Evolutionary conservation across 1,140 invertebrate species (phyloP), one percentile per base, ranked within the genome.

Genomic region (Panagrolaimus sp.): DNA sequence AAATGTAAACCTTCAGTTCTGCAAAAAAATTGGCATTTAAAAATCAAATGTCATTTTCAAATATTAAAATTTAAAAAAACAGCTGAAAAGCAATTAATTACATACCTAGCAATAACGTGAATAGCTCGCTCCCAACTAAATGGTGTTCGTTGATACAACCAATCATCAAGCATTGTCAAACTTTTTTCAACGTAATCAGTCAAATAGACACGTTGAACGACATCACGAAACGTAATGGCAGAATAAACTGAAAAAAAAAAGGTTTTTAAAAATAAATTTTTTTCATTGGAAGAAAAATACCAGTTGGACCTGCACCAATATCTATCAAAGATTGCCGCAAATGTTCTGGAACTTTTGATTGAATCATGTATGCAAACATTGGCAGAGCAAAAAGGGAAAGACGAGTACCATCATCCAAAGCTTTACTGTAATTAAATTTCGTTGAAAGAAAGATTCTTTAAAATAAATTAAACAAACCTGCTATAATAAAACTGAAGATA

Each of bases 311-410:
- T 9, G 66, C 43, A 9, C 77, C 77, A 20, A 78, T 68, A 61
- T 78, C 77, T 9, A 80, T 23, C 3, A 78, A 57, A 14, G 74
- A 72, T 13, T 38, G 46, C 5, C 77, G 27, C 62, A 79, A 64
- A 5, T 68, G 44, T 25, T 53, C 47, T 8, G 71, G 68, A 20
- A 72, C 51, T 16, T 66, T 70, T 42, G 74, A 46, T 23, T 57
- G 44, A 38, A 78, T 67, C 8, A 74, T 27, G n/a, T 76, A 70
- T 8, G 77, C 77, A 65, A 79, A 78, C 46, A 74, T 77, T 5
- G 77, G 77, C 9, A 78, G 74, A 9, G 72, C 74, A 67, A 78
- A 78, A 3, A 78, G 72, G 11, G 74, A 79, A 5, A 78, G 44
- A 51, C 77, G 73, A 23, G 77, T 79, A 20, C 77, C 77, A 43